Evolutionary conservation across 1,140 invertebrate genomes (phyloP).

Genomic region (Musca vetustissima): DNA sequence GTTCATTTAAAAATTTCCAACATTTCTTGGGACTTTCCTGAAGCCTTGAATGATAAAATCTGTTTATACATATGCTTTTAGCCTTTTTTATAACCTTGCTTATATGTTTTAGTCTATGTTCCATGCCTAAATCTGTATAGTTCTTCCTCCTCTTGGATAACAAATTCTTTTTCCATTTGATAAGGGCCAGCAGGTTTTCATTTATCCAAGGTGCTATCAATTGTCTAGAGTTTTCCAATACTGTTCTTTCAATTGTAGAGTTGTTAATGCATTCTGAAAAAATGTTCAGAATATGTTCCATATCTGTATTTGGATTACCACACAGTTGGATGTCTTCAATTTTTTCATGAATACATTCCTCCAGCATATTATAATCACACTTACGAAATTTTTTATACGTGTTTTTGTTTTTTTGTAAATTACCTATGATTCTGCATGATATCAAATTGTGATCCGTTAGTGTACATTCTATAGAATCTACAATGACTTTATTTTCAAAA

Average conservation of each 20-base stretch:
- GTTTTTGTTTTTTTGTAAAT: neutral
- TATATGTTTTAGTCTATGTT: neutral
- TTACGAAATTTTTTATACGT: no score
- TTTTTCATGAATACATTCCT: neutral
- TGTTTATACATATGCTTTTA: neutral
- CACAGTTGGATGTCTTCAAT: neutral
- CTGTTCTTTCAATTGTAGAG: neutral
- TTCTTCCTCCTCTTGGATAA: neutral
- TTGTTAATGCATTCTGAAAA: neutral
- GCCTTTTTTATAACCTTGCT: neutral
- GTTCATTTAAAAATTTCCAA: constrained; percentile 1
- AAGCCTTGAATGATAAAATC: neutral
- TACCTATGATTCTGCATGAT: neutral
- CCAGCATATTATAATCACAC: no score
- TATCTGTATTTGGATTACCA: neutral
- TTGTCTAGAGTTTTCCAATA: neutral
- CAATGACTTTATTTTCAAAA: neutral
- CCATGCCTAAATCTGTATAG: neutral
- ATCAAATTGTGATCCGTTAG: neutral
- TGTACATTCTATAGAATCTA: neutral
- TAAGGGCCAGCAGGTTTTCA: neutral
- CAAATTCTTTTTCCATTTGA: neutral
- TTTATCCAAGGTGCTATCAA: neutral
- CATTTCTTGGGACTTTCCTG: neutral
- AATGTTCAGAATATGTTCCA: neutral